Percentiles rank a stretch among this genome's conserved stretches.
Conservation (phyloP, 2,797 vertebrate species). For the Acanthurus lineatus region DNA sequence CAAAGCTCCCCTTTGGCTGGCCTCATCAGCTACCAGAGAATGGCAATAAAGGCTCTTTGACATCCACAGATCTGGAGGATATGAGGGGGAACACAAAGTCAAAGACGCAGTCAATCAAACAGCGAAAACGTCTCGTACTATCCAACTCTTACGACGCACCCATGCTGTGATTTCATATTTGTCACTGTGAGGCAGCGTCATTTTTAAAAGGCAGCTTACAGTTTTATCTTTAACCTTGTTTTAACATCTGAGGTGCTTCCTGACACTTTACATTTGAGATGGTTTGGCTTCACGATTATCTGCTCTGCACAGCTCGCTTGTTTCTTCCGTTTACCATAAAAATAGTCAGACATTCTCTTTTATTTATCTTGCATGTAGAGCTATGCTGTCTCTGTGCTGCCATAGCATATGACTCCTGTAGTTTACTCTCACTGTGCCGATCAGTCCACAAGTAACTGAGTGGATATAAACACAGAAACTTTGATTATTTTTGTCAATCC, state of each 20-base stretch:
- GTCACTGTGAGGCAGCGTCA: neutral
- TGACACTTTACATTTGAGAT: neutral
- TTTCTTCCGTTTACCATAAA: neutral
- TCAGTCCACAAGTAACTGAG: neutral
- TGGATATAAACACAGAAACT: neutral
- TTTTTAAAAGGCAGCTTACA: neutral
- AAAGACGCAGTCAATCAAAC: constrained; percentile 5
- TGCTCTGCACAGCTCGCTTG: neutral
- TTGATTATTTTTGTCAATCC: neutral
- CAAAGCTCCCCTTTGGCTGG: constrained; percentile 29
- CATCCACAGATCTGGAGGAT: constrained; percentile 17
- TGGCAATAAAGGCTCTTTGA: constrained; percentile 7
- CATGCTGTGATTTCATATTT: neutral
- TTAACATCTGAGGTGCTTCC: neutral
- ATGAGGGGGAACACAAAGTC: neutral
- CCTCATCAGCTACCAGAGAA: constrained; percentile 11
- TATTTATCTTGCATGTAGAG: neutral
- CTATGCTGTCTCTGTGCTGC: neutral
- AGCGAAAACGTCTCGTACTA: neutral
- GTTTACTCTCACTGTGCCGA: neutral
- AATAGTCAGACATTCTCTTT: neutral
- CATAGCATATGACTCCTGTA: neutral
- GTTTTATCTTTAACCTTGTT: neutral
- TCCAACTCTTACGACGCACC: neutral
- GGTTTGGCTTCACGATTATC: neutral